Percentiles rank a stretch among this genome's conserved stretches.
These are phyloP conservation scores for Zonitis immaculata DNA, from an alignment of 2,888 invertebrate genomes.

Conservation along the genomic window DNA sequence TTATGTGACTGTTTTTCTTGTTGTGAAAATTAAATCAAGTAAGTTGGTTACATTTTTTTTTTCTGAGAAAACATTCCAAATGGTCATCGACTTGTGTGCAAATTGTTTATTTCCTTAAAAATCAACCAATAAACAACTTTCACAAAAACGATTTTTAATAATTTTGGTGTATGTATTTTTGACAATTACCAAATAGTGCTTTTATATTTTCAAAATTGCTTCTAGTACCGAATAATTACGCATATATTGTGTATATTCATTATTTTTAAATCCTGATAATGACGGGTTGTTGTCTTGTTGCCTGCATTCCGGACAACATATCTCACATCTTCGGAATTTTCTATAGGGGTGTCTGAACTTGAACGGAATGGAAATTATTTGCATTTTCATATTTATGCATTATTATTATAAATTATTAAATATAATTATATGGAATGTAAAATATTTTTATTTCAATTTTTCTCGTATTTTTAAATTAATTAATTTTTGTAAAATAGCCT, in stretches of 20 bases:
- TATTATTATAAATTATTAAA: no score
- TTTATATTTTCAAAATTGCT: no score
- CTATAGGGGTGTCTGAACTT: neutral
- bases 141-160: neutral
- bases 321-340: neutral
- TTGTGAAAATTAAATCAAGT: neutral
- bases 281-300: neutral
- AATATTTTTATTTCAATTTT: neutral
- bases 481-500: neutral
- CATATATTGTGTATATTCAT: no score
- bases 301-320: neutral
- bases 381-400: no score
- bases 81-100: neutral
- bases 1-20: no score
- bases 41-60: neutral
- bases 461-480: neutral
- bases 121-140: neutral
- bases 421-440: neutral
- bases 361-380: neutral
- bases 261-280: neutral
- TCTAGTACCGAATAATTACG: no score
- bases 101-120: neutral
- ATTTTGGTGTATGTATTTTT: neutral
- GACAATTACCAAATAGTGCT: no score
- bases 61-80: neutral